phyloP scores from a whole-genome alignment of 2,888 invertebrate species.

The Pimpla rufipes region DNA sequence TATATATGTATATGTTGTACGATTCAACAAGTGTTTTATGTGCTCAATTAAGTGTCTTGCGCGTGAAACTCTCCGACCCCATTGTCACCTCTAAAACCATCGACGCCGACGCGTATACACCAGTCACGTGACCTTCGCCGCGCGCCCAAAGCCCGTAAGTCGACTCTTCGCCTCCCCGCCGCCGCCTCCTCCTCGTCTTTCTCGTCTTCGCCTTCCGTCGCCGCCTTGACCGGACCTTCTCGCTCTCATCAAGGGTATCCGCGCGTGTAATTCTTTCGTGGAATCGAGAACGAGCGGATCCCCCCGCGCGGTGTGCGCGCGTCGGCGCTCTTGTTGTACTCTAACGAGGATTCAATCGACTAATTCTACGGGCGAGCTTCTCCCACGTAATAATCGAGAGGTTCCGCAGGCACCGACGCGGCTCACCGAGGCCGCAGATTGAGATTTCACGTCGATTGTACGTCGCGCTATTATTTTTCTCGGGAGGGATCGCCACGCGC shows the following conservation, averaged over 20 bases:
- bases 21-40: background rate
- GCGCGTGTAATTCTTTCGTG: conserved; percentile 56
- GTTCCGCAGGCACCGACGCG: conserved; percentile 47
- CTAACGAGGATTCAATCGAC: conserved; percentile 56
- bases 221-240: conserved; percentile 32
- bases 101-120: background rate
- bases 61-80: background rate
- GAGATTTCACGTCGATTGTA: background rate
- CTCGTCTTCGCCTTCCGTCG: background rate
- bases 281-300: conserved; percentile 39
- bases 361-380: conserved; percentile 6
- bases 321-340: conserved; percentile 47
- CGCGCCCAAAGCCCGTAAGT: background rate
- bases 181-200: background rate
- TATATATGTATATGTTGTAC: background rate
- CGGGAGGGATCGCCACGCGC: no score
- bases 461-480: background rate
- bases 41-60: background rate
- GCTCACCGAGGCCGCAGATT: no score
- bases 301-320: background rate
- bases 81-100: background rate
- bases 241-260: conserved; percentile 15
- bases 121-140: background rate
- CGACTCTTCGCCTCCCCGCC: background rate
- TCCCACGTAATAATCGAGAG: conserved; percentile 38